Base-by-base conservation (phyloP, 2,888 invertebrate genomes). In the Hipparchia semele region DNA sequence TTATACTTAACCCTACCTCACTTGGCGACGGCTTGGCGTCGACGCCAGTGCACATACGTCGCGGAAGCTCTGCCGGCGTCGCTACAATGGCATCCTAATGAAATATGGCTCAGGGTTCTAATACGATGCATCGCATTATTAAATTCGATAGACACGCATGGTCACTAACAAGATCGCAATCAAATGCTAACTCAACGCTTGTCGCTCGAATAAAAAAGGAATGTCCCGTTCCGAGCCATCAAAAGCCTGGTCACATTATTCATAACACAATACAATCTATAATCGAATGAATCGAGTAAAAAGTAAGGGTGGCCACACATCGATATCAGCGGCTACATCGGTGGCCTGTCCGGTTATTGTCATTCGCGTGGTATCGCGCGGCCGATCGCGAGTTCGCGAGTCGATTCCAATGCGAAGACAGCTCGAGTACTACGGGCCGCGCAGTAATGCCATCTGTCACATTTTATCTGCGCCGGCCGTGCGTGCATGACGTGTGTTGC, bases 191-290 rank as follows among this genome's bases (percentile, higher is more conserved):
- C 39, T 39, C 5, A 1, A 39, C 39, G 13, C 58, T 23, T 13
- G 64, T 49, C 64, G 46, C 49, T 9, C 45, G 46, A 23, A 49
- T 7, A 58, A 23, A 58, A 58, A 23, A 7, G 8, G 23, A 23
- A 0, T 12, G 33, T 65, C 65, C 53, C 65, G 62, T n/a, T 45
- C 45, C 23, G 33, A 65, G 33, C 33, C 53, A 7, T 65, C 65
- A 33, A 65, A 53, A 53, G 2, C 23, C 23, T 65, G 51, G 65
- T 51, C 65, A 51, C 65, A 65, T 65, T 65, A 90, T 88, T 90
- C 87, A 90, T 92, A 91, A 91, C 86, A 91, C 92, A 93, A 92
- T 93, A 90, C 91, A 92, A 92, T 92, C 90, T 84, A 82, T 80
- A 87, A 92, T 91, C 91, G 88, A 86, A 85, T 85, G 90, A 91